These are phyloP conservation scores for Meda fulgida DNA, from an alignment of 2,797 vertebrate species.

Conservation along the genomic window DNA sequence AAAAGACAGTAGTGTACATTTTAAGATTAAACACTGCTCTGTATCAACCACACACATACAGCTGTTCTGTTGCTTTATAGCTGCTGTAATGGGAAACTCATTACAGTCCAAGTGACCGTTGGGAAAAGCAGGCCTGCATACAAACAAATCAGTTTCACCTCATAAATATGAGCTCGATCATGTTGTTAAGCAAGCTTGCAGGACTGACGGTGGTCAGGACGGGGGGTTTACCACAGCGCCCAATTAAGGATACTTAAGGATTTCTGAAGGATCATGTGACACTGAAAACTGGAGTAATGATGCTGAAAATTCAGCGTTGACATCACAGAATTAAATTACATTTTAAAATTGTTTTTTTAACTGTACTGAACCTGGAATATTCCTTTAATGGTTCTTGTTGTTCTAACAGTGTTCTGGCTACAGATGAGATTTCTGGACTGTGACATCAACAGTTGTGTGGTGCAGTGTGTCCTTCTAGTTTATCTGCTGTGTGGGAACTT, in stretches of 20 bases:
- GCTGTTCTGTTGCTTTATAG: slow-evolving; percentile 18
- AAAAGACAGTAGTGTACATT: neutral
- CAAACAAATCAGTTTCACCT: slow-evolving; percentile 13
- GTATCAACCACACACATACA: slow-evolving; percentile 23
- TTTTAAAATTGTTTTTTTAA: neutral
- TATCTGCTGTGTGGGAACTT: slow-evolving; percentile 50
- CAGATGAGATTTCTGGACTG: slow-evolving; percentile 28
- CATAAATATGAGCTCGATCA: neutral
- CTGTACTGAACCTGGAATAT: neutral
- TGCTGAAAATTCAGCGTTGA: too few relatives aligned
- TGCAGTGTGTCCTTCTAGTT: slow-evolving; percentile 39
- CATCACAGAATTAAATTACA: too few relatives aligned
- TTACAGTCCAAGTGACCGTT: neutral
- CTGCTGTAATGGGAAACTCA: slow-evolving; percentile 30
- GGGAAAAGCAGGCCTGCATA: neutral
- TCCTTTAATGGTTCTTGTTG: slow-evolving; percentile 13
- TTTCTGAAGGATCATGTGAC: neutral
- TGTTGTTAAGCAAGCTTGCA: slow-evolving; percentile 11
- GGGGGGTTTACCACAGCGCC: neutral
- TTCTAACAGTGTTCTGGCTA: slow-evolving; percentile 15
- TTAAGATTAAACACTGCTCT: neutral
- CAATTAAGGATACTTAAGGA: neutral
- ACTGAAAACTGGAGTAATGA: neutral
- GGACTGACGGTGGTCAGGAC: neutral
- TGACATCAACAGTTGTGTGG: slow-evolving; percentile 49